Evolutionary conservation across 2,888 invertebrate species (phyloP).

Genomic region (Cephonodes hylas): DNA sequence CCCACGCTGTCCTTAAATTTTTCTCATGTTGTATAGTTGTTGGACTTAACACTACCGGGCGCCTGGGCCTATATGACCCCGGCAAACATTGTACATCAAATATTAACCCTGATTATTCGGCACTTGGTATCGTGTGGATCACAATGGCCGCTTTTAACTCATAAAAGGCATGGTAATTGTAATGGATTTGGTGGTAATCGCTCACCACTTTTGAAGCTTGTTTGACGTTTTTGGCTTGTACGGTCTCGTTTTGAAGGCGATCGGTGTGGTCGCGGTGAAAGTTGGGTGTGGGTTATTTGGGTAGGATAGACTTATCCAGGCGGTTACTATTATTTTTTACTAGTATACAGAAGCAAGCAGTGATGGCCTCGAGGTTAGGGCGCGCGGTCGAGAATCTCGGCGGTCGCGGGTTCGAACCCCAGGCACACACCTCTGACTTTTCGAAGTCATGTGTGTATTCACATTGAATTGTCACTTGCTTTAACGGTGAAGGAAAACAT

Average conservation of each 20-base stretch:
- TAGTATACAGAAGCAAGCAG: no score
- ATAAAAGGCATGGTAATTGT: conserved; percentile 75
- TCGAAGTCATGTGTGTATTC: no score
- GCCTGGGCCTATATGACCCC: conserved; percentile 55
- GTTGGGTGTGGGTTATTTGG: neutral
- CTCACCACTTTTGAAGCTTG: conserved; percentile 63
- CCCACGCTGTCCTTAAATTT: conserved; percentile 74
- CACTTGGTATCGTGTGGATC: conserved; percentile 36
- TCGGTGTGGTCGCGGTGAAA: conserved; percentile 13
- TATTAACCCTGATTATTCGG: conserved; percentile 72
- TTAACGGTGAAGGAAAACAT: no score
- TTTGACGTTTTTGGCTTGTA: conserved; percentile 51
- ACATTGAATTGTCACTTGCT: no score
- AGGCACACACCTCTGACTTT: no score
- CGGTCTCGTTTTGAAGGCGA: conserved; percentile 26
- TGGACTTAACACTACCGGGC: conserved; percentile 63
- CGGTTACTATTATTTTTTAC: no score
- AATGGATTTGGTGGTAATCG: conserved; percentile 69
- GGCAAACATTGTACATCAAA: conserved; percentile 71
- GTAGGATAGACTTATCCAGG: no score
- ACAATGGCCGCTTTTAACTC: conserved; percentile 75
- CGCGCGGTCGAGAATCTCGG: no score
- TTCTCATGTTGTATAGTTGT: conserved; percentile 67
- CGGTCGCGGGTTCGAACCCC: no score
- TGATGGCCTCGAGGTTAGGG: no score